These are phyloP conservation scores for Threskiornis aethiopicus DNA, from an alignment of 2,797 vertebrate species.

Conservation along the genomic window DNA sequence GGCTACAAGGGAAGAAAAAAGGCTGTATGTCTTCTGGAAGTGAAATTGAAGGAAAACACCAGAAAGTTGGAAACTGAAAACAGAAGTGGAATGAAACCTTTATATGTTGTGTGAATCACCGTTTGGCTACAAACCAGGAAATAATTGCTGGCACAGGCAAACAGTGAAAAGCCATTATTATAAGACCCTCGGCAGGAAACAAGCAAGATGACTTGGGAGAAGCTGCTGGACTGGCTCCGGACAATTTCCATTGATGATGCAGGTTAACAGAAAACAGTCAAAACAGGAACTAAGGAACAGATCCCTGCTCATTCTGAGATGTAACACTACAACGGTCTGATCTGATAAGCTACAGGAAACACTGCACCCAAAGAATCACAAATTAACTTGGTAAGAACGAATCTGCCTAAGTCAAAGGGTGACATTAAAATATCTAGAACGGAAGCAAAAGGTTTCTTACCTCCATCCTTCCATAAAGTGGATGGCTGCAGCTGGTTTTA, in stretches of 20 bases:
- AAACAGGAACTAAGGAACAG: background rate
- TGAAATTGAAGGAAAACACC: slow-evolving; percentile 44
- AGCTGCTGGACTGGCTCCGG: background rate
- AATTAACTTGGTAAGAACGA: background rate
- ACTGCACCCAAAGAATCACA: background rate
- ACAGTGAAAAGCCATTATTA: slow-evolving; percentile 24
- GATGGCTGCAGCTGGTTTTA: background rate
- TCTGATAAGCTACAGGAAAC: background rate
- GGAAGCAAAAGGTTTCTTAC: background rate
- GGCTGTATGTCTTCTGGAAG: background rate
- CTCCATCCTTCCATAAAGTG: background rate
- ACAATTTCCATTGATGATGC: background rate
- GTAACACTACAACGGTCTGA: background rate
- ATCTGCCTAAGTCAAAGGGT: background rate
- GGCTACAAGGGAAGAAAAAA: background rate
- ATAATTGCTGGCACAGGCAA: slow-evolving; percentile 54
- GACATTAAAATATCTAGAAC: background rate
- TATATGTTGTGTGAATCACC: slow-evolving; percentile 45
- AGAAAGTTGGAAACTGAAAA: slow-evolving; percentile 49
- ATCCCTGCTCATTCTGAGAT: background rate
- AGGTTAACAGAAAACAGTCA: background rate
- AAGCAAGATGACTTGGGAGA: slow-evolving; percentile 21
- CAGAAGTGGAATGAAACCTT: slow-evolving; percentile 56
- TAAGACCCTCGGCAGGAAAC: slow-evolving; percentile 45
- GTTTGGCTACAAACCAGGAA: slow-evolving; percentile 52